Base-by-base conservation (phyloP, 1,140 invertebrate genomes). In the Pomacea maculata region DNA sequence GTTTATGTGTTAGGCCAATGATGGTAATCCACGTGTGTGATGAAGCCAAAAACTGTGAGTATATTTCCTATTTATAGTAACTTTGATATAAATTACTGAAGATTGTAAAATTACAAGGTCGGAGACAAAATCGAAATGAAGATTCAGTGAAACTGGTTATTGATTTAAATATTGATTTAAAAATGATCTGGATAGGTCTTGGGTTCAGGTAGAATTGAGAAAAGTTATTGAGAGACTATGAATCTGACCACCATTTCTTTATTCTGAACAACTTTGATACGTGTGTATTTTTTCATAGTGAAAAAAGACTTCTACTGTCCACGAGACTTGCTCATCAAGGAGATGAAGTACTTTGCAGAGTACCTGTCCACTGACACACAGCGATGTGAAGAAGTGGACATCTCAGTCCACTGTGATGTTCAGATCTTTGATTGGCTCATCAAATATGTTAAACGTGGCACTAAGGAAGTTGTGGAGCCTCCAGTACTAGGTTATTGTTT, bases 391-490 rank as follows among this genome's bases (percentile, higher is more conserved):
- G 97, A 98, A 85, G 97, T 98, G 93, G 97, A 98, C 86, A 98
- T 99, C 84, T 97, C 97, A 0, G 97, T 98, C 1, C 97, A 98
- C 90, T 98, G 97, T 90, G 97, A 99, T 91, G 95, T 99, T 73
- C 94, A 94, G 74, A 95, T 96, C 83, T 99, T 99, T 90, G 97
- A 98, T 84, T 99, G 97, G 97, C 91, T 99, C n/a, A 97, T 99
- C 95, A 94, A 95, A 83, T 98, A 97, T 96, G 95, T 98, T 19
- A 92, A 92, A 83, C 80, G 89, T 74, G 83, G 85, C 17, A 86
- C 85, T 12, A 87, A 84, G 72, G 87, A 89, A 17, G 77, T 83
- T 7, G 63, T 68, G n/a, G 86, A 80, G 93, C 94, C 94, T 91
- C 96, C 96, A 7, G 91, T 94, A 82, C 91, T 97, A 25, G 92